Evolutionary conservation across 2,888 invertebrate genomes (phyloP), one percentile per base, ranked within the genome.

Genomic region (Nemotelus nigrinus): DNA sequence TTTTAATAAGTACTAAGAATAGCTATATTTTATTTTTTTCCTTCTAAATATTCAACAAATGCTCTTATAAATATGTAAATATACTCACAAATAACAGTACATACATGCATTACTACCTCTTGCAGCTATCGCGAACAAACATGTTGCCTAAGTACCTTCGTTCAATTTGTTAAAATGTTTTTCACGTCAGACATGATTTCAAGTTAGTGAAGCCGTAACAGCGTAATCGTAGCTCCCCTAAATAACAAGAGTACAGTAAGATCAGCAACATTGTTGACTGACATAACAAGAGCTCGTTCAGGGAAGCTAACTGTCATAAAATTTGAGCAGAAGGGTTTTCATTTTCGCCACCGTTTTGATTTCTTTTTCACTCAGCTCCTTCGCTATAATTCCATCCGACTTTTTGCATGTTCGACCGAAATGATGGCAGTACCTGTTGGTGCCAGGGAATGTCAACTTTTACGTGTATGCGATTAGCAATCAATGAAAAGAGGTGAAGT

Each of bases 341-440:
- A 39, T 74, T 60, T 47, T 60, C 48, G 8, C 63, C 50, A 25
- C 41, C 25, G 48, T 60, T 63, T 41, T 10, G 53, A 53, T 53
- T 7, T 60, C 63, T 41, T 2, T 53, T 25, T 8, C 8, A 58
- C 5, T 47, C 44, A 65, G 4, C 53, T 55, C n/a, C 41, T 41
- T 43, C 70, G 43, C 55, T 8, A 39, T 6, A 48, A 41, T 48
- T 58, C 45, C 45, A 25, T 44, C 72, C 41, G 8, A 3, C 41
- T 74, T 43, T 41, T 63, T 45, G 48, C 43, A 63, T 57, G 58
- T 44, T 39, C n/a, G 60, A 48, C 2, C 41, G 64, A 76, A 76
- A 76, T 65, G 76, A 65, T 76, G 64, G 64, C 65, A 50, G 76
- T 76, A 76, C 76, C 76, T 76, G 64, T 64, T 76, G 76, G 76